A percentile compares a stretch with the other conserved stretches of the same genome.
Evolutionary conservation across 2,888 invertebrate species (phyloP).

Genomic region (Drosophila mimetica): DNA sequence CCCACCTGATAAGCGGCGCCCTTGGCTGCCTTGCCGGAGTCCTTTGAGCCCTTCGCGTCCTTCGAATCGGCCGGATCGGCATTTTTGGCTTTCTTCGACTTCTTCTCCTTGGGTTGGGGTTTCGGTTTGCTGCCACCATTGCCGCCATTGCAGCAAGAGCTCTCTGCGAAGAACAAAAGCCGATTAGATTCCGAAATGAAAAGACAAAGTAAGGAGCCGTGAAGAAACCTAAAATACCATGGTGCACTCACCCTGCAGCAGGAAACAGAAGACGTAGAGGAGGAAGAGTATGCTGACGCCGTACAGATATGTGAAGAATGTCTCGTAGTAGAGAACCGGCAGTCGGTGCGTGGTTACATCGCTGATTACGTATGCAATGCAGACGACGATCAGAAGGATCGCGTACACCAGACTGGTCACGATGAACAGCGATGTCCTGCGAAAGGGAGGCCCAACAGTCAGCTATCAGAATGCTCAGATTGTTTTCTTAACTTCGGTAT

Average conservation of each 20-base stretch:
- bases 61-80: conserved; percentile 87
- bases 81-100: conserved; percentile 89
- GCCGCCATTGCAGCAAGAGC: conserved; percentile 91
- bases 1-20: conserved; percentile 89
- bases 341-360: conserved; percentile 97
- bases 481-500: not conserved
- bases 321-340: conserved; percentile 96
- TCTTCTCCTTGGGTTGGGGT: conserved; percentile 88
- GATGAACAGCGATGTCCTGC: conserved; percentile 96
- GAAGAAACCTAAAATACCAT: too few species aligned
- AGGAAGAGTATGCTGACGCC: conserved; percentile 96
- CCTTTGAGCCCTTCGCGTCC: conserved; percentile 86
- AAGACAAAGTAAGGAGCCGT: too few species aligned
- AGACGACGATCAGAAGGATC: conserved; percentile 96
- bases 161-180: too few species aligned
- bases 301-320: conserved; percentile 97
- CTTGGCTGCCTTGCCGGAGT: conserved; percentile 87
- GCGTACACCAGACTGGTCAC: conserved; percentile 98
- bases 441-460: not conserved
- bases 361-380: conserved; percentile 96
- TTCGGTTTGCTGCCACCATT: conserved; percentile 86
- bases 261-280: conserved; percentile 96
- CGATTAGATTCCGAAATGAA: too few species aligned
- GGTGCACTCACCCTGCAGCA: conserved; percentile 91
- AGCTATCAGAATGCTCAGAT: not conserved